phyloP scores from a whole-genome alignment of 2,888 invertebrate genomes.

The Drosophila limbata region DNA sequence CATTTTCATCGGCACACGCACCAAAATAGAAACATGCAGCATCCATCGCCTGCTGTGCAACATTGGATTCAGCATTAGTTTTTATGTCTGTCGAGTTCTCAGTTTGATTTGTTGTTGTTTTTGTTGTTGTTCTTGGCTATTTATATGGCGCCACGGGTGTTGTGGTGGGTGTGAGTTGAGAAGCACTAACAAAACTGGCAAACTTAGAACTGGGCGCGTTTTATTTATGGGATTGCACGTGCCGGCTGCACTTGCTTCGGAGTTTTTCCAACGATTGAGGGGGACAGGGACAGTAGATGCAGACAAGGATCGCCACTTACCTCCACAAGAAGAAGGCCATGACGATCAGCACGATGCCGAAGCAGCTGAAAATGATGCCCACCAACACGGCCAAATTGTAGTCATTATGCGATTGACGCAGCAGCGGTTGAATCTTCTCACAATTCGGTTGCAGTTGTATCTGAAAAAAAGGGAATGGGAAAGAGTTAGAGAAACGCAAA shows the following conservation, averaged over 20 bases:
- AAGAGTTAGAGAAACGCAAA: not conserved
- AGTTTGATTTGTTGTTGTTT: slow-evolving; percentile 49
- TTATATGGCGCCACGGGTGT: slow-evolving; percentile 32
- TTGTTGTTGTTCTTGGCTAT: slow-evolving; percentile 44
- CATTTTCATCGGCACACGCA: slow-evolving; percentile 43
- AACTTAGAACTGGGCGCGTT: slow-evolving; percentile 8
- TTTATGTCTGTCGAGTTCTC: slow-evolving; percentile 21
- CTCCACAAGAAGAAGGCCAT: slow-evolving; percentile 91
- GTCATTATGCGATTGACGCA: slow-evolving; percentile 87
- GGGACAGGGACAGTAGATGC: not conserved
- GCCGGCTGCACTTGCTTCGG: slow-evolving; percentile 55
- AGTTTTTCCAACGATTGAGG: not conserved
- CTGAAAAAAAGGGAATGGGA: slow-evolving; percentile 59
- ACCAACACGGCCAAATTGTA: slow-evolving; percentile 90
- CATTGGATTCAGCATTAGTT: slow-evolving; percentile 29
- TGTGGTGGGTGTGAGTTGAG: slow-evolving; percentile 7
- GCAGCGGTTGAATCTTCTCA: slow-evolving; percentile 88
- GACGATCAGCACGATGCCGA: slow-evolving; percentile 89
- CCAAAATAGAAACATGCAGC: slow-evolving; percentile 42
- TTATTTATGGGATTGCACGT: slow-evolving; percentile 62
- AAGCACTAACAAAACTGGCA: not conserved
- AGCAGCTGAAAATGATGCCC: slow-evolving; percentile 89
- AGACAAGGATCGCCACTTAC: slow-evolving; percentile 86
- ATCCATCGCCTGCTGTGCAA: slow-evolving; percentile 41
- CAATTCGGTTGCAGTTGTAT: slow-evolving; percentile 89